A percentile compares a stretch with the other conserved stretches of the same genome.
phyloP scores from a whole-genome alignment of 2,888 invertebrate species.

The Euspilapteryx auroguttella region DNA sequence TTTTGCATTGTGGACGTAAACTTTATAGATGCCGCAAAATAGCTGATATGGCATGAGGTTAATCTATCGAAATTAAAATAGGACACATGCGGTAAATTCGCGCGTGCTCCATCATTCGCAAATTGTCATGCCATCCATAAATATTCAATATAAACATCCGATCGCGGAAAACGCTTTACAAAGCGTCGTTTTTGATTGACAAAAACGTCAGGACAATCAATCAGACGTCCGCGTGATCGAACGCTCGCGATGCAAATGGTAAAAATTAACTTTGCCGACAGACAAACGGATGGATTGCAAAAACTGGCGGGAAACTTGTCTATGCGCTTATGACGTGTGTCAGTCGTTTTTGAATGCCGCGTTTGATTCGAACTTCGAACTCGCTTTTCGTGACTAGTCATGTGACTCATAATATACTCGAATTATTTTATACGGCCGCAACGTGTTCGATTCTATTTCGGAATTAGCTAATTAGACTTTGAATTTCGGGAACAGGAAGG shows the following conservation, averaged over 20 bases:
- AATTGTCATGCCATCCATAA: conserved; percentile 35
- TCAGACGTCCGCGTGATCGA: conserved; percentile 35
- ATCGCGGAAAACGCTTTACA: conserved; percentile 36
- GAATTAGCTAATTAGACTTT: conserved; percentile 2
- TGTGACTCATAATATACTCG: conserved; percentile 4
- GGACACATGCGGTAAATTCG: conserved; percentile 15
- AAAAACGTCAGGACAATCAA: conserved; percentile 40
- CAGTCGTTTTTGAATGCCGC: conserved; percentile 12
- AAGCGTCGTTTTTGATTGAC: conserved; percentile 37
- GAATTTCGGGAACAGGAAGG: background rate
- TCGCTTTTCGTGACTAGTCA: no score
- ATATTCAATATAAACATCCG: conserved; percentile 32
- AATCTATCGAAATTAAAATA: conserved; percentile 34
- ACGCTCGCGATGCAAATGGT: conserved; percentile 13
- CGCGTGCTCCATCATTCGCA: conserved; percentile 27
- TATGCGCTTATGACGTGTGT: conserved; percentile 34
- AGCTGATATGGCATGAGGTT: no score
- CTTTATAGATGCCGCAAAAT: no score
- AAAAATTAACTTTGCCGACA: conserved; percentile 11
- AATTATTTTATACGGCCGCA: conserved; percentile 4
- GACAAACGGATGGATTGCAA: conserved; percentile 11
- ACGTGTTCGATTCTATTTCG: conserved; percentile 3
- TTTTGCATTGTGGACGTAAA: no score
- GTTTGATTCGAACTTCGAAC: conserved; percentile 12
- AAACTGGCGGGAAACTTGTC: conserved; percentile 37